phyloP scores from a whole-genome alignment of 1,140 invertebrate genomes.

The Himalopsyche phryganea region DNA sequence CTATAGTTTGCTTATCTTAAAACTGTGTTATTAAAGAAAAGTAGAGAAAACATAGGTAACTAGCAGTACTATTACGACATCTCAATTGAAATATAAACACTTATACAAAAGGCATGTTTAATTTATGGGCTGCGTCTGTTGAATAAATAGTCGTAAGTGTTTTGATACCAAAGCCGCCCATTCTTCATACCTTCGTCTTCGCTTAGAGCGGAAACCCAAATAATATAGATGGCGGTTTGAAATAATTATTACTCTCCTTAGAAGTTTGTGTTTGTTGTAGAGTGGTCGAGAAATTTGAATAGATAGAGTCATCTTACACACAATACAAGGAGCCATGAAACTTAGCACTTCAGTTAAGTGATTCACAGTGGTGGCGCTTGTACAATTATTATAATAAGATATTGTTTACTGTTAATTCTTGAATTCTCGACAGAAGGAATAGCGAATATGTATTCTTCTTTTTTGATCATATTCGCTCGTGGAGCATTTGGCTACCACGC shows the following conservation, averaged over 20 bases:
- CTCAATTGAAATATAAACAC: too few relatives aligned
- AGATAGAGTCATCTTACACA: constrained; percentile 32
- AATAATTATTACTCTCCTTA: constrained; percentile 14
- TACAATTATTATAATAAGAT: too few relatives aligned
- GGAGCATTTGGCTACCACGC: too few relatives aligned
- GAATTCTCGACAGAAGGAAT: too few relatives aligned
- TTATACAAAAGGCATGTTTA: neutral
- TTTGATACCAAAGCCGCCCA: neutral
- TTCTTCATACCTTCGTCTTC: too few relatives aligned
- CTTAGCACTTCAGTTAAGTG: constrained; percentile 34
- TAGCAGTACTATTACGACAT: neutral
- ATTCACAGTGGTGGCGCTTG: constrained; percentile 5
- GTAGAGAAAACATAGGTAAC: too few relatives aligned
- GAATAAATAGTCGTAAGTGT: neutral
- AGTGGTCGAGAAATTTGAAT: constrained; percentile 32
- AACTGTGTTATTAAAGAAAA: too few relatives aligned
- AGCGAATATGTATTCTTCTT: too few relatives aligned
- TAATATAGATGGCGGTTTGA: constrained; percentile 2
- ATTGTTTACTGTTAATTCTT: too few relatives aligned
- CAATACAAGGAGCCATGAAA: constrained; percentile 30
- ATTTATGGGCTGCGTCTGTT: neutral
- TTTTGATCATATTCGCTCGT: too few relatives aligned
- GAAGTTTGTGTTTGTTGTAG: constrained; percentile 21
- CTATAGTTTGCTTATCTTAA: too few relatives aligned
- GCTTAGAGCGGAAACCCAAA: neutral